A percentile compares a stretch with the other conserved stretches of the same genome.
phyloP scores from a whole-genome alignment of 2,888 invertebrate species.

The Herminia tarsipennalis region DNA sequence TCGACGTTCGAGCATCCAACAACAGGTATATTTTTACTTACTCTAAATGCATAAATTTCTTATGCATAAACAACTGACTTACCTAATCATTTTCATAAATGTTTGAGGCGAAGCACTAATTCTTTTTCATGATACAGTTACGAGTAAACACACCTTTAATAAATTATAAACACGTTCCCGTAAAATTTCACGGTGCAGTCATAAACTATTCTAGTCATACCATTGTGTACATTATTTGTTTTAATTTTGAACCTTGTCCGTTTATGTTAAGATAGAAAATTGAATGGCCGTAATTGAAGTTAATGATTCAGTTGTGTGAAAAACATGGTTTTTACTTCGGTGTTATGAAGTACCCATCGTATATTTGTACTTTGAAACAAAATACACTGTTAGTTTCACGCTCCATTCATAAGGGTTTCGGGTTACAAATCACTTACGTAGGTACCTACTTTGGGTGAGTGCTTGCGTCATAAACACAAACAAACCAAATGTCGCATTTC shows the following conservation, averaged over 20 bases:
- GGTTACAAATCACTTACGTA: slow-evolving; percentile 38
- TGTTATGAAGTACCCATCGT: slow-evolving; percentile 6
- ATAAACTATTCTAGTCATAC: slow-evolving; percentile 35
- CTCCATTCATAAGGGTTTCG: slow-evolving; percentile 15
- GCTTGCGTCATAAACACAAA: slow-evolving; percentile 29
- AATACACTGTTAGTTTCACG: slow-evolving; percentile 2
- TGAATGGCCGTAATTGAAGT: slow-evolving; percentile 4
- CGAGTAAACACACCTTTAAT: slow-evolving; percentile 52
- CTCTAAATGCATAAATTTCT: slow-evolving; percentile 26
- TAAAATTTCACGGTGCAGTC: slow-evolving; percentile 28
- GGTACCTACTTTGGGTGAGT: slow-evolving; percentile 14
- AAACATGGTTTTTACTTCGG: slow-evolving; percentile 10
- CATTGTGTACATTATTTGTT: slow-evolving; percentile 16
- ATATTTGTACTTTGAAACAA: slow-evolving; percentile 2
- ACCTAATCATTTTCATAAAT: slow-evolving; percentile 34
- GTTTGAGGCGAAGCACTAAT: slow-evolving; percentile 21
- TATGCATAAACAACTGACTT: slow-evolving; percentile 27
- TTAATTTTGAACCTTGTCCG: slow-evolving; percentile 20
- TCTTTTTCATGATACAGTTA: slow-evolving; percentile 44
- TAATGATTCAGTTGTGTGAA: slow-evolving; percentile 5
- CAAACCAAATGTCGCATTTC: slow-evolving; percentile 26
- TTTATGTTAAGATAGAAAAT: slow-evolving; percentile 16
- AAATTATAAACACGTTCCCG: slow-evolving; percentile 50
- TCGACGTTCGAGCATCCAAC: slow-evolving; percentile 93
- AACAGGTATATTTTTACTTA: slow-evolving; percentile 86